These are phyloP conservation scores for Aphidius ervi DNA, from an alignment of 1,140 invertebrate species.

Conservation along the genomic window DNA sequence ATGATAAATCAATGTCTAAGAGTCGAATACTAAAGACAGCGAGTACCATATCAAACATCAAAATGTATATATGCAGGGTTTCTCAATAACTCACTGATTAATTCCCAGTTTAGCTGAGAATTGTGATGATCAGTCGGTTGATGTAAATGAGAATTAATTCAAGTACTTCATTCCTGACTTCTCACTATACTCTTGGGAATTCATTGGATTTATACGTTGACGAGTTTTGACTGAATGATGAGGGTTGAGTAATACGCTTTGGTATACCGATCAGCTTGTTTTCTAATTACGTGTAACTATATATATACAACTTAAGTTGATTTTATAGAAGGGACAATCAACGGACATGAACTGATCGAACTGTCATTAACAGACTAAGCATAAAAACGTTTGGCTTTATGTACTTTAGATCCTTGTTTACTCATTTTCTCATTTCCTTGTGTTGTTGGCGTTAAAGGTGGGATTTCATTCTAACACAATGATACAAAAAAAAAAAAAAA, in stretches of 20 bases:
- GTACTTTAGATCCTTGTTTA: neutral
- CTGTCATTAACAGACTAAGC: constrained; percentile 15
- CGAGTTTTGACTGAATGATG: constrained; percentile 7
- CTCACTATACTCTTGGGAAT: constrained; percentile 6
- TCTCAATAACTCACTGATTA: constrained; percentile 15
- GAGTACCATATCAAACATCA: neutral
- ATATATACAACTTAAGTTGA: constrained; percentile 7
- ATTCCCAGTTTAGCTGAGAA: constrained; percentile 1
- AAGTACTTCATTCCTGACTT: constrained; percentile 15
- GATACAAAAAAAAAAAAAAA: too few relatives aligned
- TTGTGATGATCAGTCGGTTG: constrained; percentile 12
- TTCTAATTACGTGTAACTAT: constrained; percentile 13
- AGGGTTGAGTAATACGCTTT: neutral
- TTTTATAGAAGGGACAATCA: too few relatives aligned
- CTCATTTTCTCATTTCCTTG: neutral
- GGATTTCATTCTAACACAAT: too few relatives aligned
- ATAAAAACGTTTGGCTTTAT: constrained; percentile 17
- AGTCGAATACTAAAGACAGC: neutral
- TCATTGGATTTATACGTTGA: constrained; percentile 3
- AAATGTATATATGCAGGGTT: neutral
- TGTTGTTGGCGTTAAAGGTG: too few relatives aligned
- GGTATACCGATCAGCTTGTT: constrained; percentile 1
- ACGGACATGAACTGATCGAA: constrained; percentile 2
- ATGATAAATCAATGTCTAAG: neutral
- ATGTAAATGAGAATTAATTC: constrained; percentile 27